These are phyloP conservation scores for Meta bourneti DNA, from an alignment of 2,888 invertebrate species.

Conservation along the genomic window DNA sequence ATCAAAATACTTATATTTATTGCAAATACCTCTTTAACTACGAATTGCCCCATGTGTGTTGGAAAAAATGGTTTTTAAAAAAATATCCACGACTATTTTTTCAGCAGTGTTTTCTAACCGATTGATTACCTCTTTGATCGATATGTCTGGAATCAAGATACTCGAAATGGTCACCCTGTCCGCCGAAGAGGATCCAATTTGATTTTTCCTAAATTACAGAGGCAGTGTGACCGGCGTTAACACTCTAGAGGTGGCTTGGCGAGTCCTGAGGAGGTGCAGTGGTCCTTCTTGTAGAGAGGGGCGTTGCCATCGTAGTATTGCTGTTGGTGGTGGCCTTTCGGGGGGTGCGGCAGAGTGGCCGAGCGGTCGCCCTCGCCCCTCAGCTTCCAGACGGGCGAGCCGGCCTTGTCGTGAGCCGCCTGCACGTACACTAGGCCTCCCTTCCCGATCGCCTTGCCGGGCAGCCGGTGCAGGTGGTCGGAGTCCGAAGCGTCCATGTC, in stretches of 20 bases:
- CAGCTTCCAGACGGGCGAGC: slow-evolving; percentile 99
- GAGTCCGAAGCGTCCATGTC: slow-evolving; percentile 78
- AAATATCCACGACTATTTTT: too few species aligned
- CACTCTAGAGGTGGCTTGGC: slow-evolving; percentile 74
- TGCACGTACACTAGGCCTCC: slow-evolving; percentile 84
- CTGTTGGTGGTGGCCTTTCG: slow-evolving; percentile 54
- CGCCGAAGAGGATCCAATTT: slow-evolving; percentile 26
- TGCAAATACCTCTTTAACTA: neutral
- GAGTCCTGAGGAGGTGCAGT: slow-evolving; percentile 73
- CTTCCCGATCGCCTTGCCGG: slow-evolving; percentile 22
- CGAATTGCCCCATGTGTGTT: too few species aligned
- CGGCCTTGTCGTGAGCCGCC: slow-evolving; percentile 87
- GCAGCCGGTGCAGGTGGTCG: slow-evolving; percentile 80
- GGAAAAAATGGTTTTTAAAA: neutral
- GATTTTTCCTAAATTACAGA: slow-evolving; percentile 67
- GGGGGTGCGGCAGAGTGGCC: slow-evolving; percentile 79
- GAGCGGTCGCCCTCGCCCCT: slow-evolving; percentile 86
- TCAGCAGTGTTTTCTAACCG: too few species aligned
- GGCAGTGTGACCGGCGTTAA: slow-evolving; percentile 69
- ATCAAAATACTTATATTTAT: neutral
- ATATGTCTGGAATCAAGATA: too few species aligned
- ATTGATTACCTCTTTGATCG: too few species aligned
- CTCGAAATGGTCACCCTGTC: slow-evolving; percentile 37
- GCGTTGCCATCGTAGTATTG: slow-evolving; percentile 70
- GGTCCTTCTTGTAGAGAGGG: slow-evolving; percentile 74